phyloP scores from a whole-genome alignment of 2,113 vertebrate genomes.

The Lophochroa leadbeateri region DNA sequence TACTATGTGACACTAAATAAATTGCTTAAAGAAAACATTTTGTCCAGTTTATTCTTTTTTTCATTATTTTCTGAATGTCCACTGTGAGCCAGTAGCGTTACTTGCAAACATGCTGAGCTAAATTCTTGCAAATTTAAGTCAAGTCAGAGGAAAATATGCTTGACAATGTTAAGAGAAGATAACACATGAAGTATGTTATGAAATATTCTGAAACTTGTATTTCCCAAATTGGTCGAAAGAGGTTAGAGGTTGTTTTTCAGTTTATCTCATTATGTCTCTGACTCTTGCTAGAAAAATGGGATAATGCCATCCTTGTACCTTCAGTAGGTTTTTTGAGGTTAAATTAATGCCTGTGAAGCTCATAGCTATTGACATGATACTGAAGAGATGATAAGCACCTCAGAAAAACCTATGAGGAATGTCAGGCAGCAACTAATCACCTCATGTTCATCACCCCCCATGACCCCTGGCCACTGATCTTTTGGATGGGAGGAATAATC shows the following conservation, averaged over 20 bases:
- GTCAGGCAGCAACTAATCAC: neutral
- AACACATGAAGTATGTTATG: neutral
- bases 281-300: neutral
- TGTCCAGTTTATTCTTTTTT: neutral
- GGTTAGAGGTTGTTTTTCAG: neutral
- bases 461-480: neutral
- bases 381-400: neutral
- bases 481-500: neutral
- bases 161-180: neutral
- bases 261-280: neutral
- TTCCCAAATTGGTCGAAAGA: neutral
- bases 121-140: neutral
- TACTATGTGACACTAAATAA: neutral
- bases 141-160: neutral
- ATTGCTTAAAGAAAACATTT: neutral
- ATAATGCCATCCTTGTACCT: neutral
- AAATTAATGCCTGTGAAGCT: neutral
- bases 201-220: neutral
- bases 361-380: neutral
- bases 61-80: neutral
- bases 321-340: neutral
- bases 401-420: neutral
- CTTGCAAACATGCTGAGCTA: neutral
- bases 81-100: neutral
- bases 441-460: neutral